Evolutionary conservation across 2,888 invertebrate species (phyloP), one percentile per base, ranked within the genome.

Genomic region (Sesia apiformis): DNA sequence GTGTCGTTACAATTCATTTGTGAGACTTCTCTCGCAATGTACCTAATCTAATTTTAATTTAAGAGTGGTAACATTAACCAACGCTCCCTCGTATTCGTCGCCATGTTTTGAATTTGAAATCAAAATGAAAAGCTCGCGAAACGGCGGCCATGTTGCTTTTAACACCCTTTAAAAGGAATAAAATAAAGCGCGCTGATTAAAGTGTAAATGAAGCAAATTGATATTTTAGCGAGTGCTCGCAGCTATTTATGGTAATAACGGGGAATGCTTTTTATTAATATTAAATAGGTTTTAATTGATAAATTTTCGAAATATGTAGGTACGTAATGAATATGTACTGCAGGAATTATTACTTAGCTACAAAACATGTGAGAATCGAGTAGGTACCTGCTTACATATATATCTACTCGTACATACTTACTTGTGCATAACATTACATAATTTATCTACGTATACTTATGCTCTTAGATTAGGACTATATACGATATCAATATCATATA

Each of bases 11-110:
- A 73, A 74, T 67, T 73, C 76, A 75, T 78, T 79, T 76, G 69
- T 70, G 66, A 72, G 73, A 74, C 74, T 74, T 77, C 74, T 72
- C 69, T 74, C 67, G 63, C 73, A 65, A 69, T 67, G 76, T 69
- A 79, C 78, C 51, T 82, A 81, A 84, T 80, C 66, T 72, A 74
- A 81, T 84, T 81, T 86, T 80, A 84, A 87, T 84, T 84, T 85
- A 84, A 81, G 83, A 84, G 71, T 78, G 78, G 59, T 78, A 76
- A 79, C 81, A 81, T 81, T 80, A 79, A 70, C 74, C 74, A 68
- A 67, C 72, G 74, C 78, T 72, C 74, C 68, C 78, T 74, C 76
- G 70, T 71, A 76, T 78, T 66, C 70, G 69, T 72, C 67, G 71
- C 66, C 78, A 71, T 74, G 84, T 74, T 79, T 69, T 78, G 88